phyloP scores from a whole-genome alignment of 2,113 vertebrate genomes.

The Ceyx melanurus region DNA sequence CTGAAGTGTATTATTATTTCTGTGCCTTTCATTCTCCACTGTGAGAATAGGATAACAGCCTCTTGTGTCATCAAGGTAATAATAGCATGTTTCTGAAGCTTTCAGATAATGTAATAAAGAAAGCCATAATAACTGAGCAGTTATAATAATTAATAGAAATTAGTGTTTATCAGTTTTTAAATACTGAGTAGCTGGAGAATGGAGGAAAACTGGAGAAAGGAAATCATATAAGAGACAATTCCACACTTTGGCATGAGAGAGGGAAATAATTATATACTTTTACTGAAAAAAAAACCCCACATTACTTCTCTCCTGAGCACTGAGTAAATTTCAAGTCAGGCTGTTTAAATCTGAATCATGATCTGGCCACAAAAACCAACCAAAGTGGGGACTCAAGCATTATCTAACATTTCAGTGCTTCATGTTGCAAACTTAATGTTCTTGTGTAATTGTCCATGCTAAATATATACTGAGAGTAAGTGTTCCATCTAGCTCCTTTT shows the following conservation, averaged over 20 bases:
- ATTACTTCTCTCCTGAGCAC: not conserved
- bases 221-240: not conserved
- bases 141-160: not conserved
- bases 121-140: not conserved
- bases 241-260: not conserved
- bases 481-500: not conserved
- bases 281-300: not conserved
- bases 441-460: not conserved
- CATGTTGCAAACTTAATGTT: not conserved
- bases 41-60: not conserved
- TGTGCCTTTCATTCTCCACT: not conserved
- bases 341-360: not conserved
- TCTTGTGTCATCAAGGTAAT: not conserved
- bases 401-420: not conserved
- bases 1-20: not conserved
- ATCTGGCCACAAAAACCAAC: not conserved
- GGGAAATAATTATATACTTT: not conserved
- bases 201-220: not conserved
- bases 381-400: not conserved
- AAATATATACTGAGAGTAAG: not conserved
- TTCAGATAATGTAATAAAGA: slow-evolving; percentile 20
- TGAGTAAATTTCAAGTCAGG: not conserved
- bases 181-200: not conserved
- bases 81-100: not conserved
- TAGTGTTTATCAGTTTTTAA: slow-evolving; percentile 6